Base-by-base conservation (phyloP, 2,113 vertebrate genomes). In the Aramus guarauna region DNA sequence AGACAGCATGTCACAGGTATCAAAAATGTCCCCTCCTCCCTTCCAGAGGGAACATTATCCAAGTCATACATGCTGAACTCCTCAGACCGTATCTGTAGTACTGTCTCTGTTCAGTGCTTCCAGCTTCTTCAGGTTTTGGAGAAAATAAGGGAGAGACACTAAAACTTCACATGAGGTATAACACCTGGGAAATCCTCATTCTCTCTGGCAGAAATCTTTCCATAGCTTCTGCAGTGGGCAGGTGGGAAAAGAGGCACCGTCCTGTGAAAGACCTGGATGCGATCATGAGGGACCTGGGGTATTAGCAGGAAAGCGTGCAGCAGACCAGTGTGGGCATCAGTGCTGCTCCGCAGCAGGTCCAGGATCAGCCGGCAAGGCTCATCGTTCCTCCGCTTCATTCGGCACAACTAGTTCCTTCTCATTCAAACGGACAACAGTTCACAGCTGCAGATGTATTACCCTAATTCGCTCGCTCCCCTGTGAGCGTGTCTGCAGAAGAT, bases 331-430 rank as follows among this genome's bases (percentile, higher is more conserved):
- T 37, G 59, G 41, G 21, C 47, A 8, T 5, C 13, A 26, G 34
- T 53, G 41, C 15, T 82, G 34, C 55, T 53, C 2, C 26, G n/a
- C 9, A 59, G 53, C 29, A 71, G n/a, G 50, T 36, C 68, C 39
- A 43, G 34, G 24, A 48, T 56, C 36, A 8, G 2, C 43, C 0
- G 0, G 11, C 34, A 45, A 0, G 0, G 36, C 27, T 82, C 60
- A 19, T 14, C 1, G 2, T 5, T 81, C 74, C 32, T 72, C n/a
- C 0, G 2, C 52, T 77, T 68, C 32, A 9, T 59, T 67, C 6
- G 2, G 47, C 64, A 52, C 56, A 80, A 72, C 19, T 20, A 23
- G 26, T 32, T 72, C 23, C 47, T 23, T 34, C 64, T 71, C 0
- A 0, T n/a, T 71, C 56, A 64, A 78, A 47, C 3, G 30, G 60